phyloP scores from a whole-genome alignment of 1,140 invertebrate genomes.

The Eupeodes corollae region DNA sequence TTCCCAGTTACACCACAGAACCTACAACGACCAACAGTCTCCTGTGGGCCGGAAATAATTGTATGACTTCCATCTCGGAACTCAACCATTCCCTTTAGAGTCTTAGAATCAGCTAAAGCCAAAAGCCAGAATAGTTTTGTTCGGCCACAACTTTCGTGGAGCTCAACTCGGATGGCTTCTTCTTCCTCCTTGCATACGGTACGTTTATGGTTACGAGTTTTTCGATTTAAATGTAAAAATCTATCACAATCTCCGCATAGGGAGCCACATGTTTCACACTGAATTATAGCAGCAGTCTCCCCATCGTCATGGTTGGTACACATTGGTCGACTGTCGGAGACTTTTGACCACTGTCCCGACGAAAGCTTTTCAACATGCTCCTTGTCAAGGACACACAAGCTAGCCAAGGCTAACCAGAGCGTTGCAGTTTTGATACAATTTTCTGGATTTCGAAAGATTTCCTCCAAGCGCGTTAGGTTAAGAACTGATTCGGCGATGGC shows the following conservation, averaged over 20 bases:
- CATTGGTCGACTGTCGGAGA: conserved; percentile 41
- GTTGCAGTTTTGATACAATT: conserved; percentile 71
- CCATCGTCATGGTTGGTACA: conserved; percentile 97
- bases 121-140: conserved; percentile 93
- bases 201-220: conserved; percentile 74
- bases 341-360: conserved; percentile 54
- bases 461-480: conserved; percentile 70
- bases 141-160: conserved; percentile 91
- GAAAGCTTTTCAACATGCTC: conserved; percentile 81
- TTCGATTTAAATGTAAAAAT: conserved; percentile 82
- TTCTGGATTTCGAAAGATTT: conserved; percentile 56
- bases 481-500: conserved; percentile 86
- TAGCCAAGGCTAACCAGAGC: conserved; percentile 85
- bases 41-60: conserved; percentile 30
- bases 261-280: conserved; percentile 83
- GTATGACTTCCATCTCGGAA: conserved; percentile 64
- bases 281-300: conserved; percentile 84
- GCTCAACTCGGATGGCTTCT: conserved; percentile 83
- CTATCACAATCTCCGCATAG: conserved; percentile 92
- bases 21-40: conserved; percentile 67
- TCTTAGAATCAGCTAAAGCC: conserved; percentile 81
- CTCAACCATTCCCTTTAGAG: conserved; percentile 87
- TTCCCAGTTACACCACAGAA: conserved; percentile 83
- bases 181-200: conserved; percentile 95
- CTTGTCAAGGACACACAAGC: conserved; percentile 82